phyloP scores from a whole-genome alignment of 2,888 invertebrate species.

The Ophion slaviceki region DNA sequence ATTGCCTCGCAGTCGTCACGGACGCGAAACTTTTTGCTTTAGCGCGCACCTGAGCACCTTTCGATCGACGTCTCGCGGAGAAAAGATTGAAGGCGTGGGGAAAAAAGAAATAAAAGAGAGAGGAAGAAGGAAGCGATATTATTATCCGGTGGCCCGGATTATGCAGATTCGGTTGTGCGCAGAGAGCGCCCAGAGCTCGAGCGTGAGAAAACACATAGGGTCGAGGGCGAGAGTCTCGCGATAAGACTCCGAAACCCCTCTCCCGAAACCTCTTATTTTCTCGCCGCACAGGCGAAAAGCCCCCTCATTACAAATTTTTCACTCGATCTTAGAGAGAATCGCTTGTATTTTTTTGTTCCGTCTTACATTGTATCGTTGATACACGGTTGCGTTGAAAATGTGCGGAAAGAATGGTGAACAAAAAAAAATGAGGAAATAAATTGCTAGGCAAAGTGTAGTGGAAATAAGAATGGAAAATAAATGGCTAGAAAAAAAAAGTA shows the following conservation, averaged over 20 bases:
- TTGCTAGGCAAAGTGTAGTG: neutral
- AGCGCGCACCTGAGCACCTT: constrained; percentile 24
- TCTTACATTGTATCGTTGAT: neutral
- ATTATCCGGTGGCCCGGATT: neutral
- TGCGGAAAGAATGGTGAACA: neutral
- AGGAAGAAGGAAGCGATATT: too few relatives aligned
- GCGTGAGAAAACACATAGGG: constrained; percentile 57
- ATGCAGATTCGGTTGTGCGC: constrained; percentile 18
- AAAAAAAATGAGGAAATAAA: neutral
- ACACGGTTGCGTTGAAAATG: neutral
- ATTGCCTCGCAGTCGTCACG: constrained; percentile 1
- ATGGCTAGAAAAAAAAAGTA: neutral
- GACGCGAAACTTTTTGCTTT: constrained; percentile 4
- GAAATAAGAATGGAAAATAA: too few relatives aligned
- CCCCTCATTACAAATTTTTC: constrained; percentile 50
- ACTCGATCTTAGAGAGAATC: constrained; percentile 28
- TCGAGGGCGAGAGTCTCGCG: constrained; percentile 37
- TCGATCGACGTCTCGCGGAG: neutral
- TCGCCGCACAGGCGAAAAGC: neutral
- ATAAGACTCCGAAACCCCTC: constrained; percentile 26
- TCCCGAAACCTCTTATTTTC: constrained; percentile 11
- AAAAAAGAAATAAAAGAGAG: too few relatives aligned
- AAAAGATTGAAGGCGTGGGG: too few relatives aligned
- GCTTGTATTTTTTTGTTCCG: constrained; percentile 15
- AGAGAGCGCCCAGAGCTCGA: neutral